Percentiles rank a stretch among this genome's conserved stretches.
Evolutionary conservation across 2,113 vertebrate species (phyloP).

Genomic region (Corydoras sp.): DNA sequence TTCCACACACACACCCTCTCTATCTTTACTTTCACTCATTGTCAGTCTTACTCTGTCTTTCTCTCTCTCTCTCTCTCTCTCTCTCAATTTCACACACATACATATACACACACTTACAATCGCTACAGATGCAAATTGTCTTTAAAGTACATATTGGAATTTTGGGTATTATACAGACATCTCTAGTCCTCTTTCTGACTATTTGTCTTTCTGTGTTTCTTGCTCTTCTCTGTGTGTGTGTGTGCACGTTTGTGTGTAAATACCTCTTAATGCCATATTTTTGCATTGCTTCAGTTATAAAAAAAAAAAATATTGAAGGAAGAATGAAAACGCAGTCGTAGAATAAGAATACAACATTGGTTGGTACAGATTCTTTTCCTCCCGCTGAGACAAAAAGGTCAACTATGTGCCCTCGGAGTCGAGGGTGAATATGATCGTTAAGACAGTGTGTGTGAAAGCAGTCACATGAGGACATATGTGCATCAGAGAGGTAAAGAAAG

Average conservation of each 20-base stretch:
- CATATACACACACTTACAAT: slow-evolving; percentile 21
- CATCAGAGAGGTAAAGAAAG: neutral
- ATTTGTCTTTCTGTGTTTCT: too few relatives aligned
- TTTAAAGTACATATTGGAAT: slow-evolving; percentile 12
- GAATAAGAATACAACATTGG: slow-evolving; percentile 12
- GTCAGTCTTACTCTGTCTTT: neutral
- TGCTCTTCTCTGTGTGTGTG: neutral
- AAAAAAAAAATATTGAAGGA: too few relatives aligned
- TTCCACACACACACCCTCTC: slow-evolving; percentile 13
- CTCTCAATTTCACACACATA: slow-evolving; percentile 10
- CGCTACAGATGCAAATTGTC: slow-evolving; percentile 10
- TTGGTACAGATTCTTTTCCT: neutral
- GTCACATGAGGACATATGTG: slow-evolving; percentile 32
- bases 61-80: slow-evolving; percentile 5
- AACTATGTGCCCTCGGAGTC: slow-evolving; percentile 35
- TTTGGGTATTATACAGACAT: neutral
- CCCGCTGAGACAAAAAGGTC: slow-evolving; percentile 34
- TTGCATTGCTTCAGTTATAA: neutral
- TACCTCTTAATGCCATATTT: neutral
- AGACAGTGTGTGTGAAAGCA: slow-evolving; percentile 4
- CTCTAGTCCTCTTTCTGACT: too few relatives aligned
- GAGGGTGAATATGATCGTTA: slow-evolving; percentile 28
- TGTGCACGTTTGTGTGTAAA: neutral
- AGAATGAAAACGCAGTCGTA: neutral
- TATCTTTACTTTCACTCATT: slow-evolving; percentile 17